Base-by-base conservation (phyloP, 2,888 invertebrate species). In the Neoascia interrupta region DNA sequence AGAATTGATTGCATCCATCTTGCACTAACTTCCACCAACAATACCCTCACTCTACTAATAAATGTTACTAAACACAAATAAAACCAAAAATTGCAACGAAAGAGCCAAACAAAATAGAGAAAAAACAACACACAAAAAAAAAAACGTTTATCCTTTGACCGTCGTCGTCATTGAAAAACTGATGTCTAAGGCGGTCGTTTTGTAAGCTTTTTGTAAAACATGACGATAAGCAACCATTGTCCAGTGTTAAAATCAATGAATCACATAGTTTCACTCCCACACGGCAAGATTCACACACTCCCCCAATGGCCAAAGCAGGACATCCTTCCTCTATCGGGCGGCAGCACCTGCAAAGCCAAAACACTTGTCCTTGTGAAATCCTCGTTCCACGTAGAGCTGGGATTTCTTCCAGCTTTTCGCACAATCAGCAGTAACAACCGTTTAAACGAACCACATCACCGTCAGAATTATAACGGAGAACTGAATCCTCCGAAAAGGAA, bases 181-280 rank as follows among this genome's bases (percentile, higher is more conserved):
- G 69, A 81, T 64, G 66, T 68, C 76, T 69, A 76, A 82, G 82
- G 82, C 75, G 81, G 79, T 81, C 81, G 76, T 69, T 81, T n/a
- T 53, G 56, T 70, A 80, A 81, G 81, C 81, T 82, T 82, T 81
- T 81, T 74, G 69, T 74, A 63, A 68, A 72, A 79, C 69, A 79
- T 63, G 56, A 61, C 34, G 66, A 79, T 61, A 72, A 73, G 61
- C 73, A 73, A 56, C 61, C 73, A 79, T 73, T 79, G 79, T 79
- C 66, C 73, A 73, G 73, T 68, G 45, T 54, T 66, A 43, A 15
- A 73, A 49, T 68, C 66, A 61, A 73, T 79, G 72, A 79, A 68
- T 66, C 79, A 73, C 49, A 79, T 60, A 79, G 72, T 61, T 61
- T 79, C 53, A 73, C 73, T 79, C 79, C 79, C 73, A 60, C 53